These are phyloP conservation scores for Sebastes diaconus DNA, from an alignment of 2,797 vertebrate species.

Conservation along the genomic window DNA sequence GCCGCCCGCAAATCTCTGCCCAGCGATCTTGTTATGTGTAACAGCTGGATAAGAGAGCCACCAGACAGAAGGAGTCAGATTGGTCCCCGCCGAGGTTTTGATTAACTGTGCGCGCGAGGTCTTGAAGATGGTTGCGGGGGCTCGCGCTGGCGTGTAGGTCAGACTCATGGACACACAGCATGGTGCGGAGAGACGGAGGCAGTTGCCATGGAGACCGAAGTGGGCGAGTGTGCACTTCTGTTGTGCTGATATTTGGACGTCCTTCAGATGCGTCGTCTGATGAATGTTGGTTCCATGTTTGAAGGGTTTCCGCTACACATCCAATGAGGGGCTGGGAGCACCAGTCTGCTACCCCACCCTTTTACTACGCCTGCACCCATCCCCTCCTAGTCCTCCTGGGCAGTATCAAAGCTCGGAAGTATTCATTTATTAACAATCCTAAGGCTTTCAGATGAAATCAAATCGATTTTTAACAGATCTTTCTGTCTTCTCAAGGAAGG, in stretches of 20 bases:
- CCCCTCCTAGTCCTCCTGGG: not conserved
- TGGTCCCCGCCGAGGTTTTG: conserved; percentile 53
- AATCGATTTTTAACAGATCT: not conserved
- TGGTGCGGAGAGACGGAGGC: conserved; percentile 52
- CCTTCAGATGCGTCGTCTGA: conserved; percentile 38
- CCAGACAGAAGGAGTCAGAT: conserved; percentile 38
- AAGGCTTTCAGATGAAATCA: not conserved
- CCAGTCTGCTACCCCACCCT: not conserved
- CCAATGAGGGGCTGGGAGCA: not conserved
- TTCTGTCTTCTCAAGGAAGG: not conserved
- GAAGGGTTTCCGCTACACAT: not conserved
- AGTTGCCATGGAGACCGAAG: conserved; percentile 74
- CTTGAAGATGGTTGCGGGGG: conserved; percentile 47
- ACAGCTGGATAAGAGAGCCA: conserved; percentile 63
- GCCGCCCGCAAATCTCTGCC: conserved; percentile 30
- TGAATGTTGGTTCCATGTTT: conserved; percentile 4
- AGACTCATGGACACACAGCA: conserved; percentile 59
- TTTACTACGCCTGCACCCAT: not conserved
- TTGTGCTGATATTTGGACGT: conserved; percentile 50
- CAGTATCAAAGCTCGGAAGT: conserved; percentile 1
- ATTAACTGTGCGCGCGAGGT: conserved; percentile 37
- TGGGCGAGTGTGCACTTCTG: conserved; percentile 25
- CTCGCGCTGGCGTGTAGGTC: conserved; percentile 48
- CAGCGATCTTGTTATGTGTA: conserved; percentile 56
- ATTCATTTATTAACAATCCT: not conserved